Evolutionary conservation across 2,797 vertebrate species (phyloP), one percentile per base, ranked within the genome.

Genomic region (Poecilia wingei): DNA sequence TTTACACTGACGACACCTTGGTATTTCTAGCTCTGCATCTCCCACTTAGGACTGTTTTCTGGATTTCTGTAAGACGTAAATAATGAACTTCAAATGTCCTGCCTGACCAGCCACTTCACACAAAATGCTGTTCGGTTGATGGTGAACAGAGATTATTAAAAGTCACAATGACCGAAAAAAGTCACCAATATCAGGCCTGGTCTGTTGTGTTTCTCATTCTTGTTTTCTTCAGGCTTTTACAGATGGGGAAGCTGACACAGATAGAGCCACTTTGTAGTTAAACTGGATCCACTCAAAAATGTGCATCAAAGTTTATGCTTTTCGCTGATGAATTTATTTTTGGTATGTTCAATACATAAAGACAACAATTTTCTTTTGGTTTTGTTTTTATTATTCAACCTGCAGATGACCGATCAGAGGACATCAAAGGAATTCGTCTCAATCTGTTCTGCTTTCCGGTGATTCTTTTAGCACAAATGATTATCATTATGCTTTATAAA

Each of bases 401-500:
- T 64, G 16, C 31, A 10, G 31, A 36, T 36, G 61, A 36, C 61
- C 6, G 3, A 36, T 64, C 33, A 12, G 64, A 68, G 64, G 3
- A 13, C 20, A 69, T n/a, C 20, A 69, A 43, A 45, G 25, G 4
- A 6, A 69, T n/a, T n/a, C 1, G 4, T 4, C 9, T 68, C 7
- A 13, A 5, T 68, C 8, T 41, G 6, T 4, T 68, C 64, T 68
- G 2, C 53, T 28, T 69, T 75, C 69, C 64, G 16, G 33, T 66
- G 33, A 39, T 9, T 39, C 18, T 36, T 20, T 39, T 9, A 39
- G 20, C 20, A 39, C 61, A 33, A 31, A 18, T 33, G 31, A 3
- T 3, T 3, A 18, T 36, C 16, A 46, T 72, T 36, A 79, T 75
- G 72, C 79, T 81, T 79, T 57, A 77, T 81, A 5, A 61, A 71